Conservation (phyloP, 2,113 vertebrate genomes). For the Gambusia affinis region DNA sequence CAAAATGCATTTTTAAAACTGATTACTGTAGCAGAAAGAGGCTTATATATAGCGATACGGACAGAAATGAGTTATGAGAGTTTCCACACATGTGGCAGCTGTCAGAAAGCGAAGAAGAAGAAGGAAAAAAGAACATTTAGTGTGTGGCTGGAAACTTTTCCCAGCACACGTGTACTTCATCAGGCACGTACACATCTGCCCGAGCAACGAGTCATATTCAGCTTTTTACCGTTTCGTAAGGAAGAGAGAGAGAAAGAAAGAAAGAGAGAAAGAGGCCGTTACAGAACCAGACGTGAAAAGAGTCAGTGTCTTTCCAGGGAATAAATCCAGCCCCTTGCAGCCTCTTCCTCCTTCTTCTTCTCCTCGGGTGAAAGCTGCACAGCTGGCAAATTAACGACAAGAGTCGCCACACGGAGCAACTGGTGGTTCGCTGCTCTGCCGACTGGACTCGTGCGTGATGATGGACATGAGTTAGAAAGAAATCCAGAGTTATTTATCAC, state of each 20-base stretch:
- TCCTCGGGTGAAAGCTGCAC: constrained; percentile 49
- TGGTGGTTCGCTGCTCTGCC: constrained; percentile 18
- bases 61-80: not conserved
- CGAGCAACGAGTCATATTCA: not conserved
- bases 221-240: constrained; percentile 40
- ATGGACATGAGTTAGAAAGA: constrained; percentile 19
- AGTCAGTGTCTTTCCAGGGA: constrained; percentile 70
- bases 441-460: constrained; percentile 16
- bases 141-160: not conserved
- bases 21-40: too few relatives aligned
- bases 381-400: constrained; percentile 72
- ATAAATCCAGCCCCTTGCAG: constrained; percentile 67
- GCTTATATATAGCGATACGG: too few relatives aligned
- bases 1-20: too few relatives aligned
- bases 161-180: constrained; percentile 1
- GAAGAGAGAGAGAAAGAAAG: constrained; percentile 17
- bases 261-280: constrained; percentile 3
- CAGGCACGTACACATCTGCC: constrained; percentile 17
- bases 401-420: constrained; percentile 35
- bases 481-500: not conserved
- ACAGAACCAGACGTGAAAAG: constrained; percentile 73
- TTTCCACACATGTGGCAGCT: not conserved
- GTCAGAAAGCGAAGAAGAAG: not conserved
- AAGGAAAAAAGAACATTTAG: not conserved
- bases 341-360: constrained; percentile 18